Evolutionary conservation across 2,113 vertebrate species (phyloP), one percentile per base, ranked within the genome.

Genomic region (Suncus etruscus): DNA sequence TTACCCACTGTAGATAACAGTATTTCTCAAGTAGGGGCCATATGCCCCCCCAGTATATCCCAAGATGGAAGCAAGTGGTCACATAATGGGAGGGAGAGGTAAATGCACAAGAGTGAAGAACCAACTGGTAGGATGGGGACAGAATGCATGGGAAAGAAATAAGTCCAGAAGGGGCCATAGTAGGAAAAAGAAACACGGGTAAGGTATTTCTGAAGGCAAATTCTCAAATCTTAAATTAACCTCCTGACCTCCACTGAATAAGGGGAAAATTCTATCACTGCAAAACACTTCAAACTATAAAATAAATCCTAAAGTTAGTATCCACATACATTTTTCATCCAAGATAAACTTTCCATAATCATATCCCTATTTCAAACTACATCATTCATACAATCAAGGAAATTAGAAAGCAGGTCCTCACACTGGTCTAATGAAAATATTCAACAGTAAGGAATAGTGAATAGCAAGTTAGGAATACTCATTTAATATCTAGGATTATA

Each of bases 211-310:
- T 39, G 39, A 91, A 94, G 11, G 47, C 70, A 95, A 76, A 87
- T 85, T 91, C 85, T 84, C 77, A 91, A 83, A 94, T 78, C 12
- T 72, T 25, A 82, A 91, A 88, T 77, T 54, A 39, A 89, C 32
- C 27, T 80, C 32, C 27, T 80, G 31, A 25, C 45, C n/a, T 84
- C 79, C 31, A 83, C 54, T 77, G 75, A 75, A 86, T 89, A 74
- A 16, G 22, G 27, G 47, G 65, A 27, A 87, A 79, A 84, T 74
- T 80, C 12, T 54, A 83, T 85, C 89, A 89, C 63, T 45, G 79
- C 25, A 83, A 86, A 95, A 74, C 31, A 92, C 70, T 74, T 94
- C 7, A 75, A 94, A 89, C 39, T 90, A 91, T 77, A 91, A 92
- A 92, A 47, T n/a, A 90, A 83, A 77, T 16, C 12, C n/a, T 65